Evolutionary conservation across 2,797 vertebrate genomes (phyloP).

Genomic region (Pseudomugil gertrudae): DNA sequence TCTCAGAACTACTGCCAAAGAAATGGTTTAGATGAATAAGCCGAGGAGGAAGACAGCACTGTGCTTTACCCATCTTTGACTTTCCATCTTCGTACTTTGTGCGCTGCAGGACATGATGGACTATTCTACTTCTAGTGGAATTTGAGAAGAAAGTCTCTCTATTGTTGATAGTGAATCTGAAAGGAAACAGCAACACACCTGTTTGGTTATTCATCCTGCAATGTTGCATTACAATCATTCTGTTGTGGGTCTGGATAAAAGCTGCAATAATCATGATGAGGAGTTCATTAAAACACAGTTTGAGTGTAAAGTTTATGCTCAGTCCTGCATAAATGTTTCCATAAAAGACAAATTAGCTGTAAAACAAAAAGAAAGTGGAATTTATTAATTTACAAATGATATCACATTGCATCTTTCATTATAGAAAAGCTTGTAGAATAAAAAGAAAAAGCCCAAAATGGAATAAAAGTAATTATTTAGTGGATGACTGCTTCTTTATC

Average conservation of each 20-base stretch:
- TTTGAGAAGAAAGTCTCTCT: conserved; percentile 98
- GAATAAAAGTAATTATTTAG: conserved; percentile 21
- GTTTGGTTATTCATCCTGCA: conserved; percentile 28
- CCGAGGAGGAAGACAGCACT: neutral
- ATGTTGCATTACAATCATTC: conserved; percentile 23
- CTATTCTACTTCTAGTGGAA: conserved; percentile 95
- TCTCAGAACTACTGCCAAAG: neutral
- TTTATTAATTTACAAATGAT: conserved; percentile 31
- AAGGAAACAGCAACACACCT: conserved; percentile 30
- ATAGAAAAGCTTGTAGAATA: conserved; percentile 26
- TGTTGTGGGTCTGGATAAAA: conserved; percentile 16
- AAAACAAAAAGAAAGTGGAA: conserved; percentile 22
- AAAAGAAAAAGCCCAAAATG: neutral
- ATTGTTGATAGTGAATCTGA: conserved; percentile 97
- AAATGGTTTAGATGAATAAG: conserved; percentile 5
- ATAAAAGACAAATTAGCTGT: conserved; percentile 14
- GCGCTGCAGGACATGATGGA: conserved; percentile 96
- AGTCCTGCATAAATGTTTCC: conserved; percentile 23
- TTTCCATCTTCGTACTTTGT: conserved; percentile 98
- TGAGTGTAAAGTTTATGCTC: conserved; percentile 4
- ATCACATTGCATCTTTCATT: conserved; percentile 37
- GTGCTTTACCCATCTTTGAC: conserved; percentile 93
- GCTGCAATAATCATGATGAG: neutral
- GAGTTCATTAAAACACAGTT: conserved; percentile 41
- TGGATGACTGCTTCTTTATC: conserved; percentile 34